These are phyloP conservation scores for Ctena decussata DNA, from an alignment of 2,888 invertebrate species.

Conservation along the genomic window DNA sequence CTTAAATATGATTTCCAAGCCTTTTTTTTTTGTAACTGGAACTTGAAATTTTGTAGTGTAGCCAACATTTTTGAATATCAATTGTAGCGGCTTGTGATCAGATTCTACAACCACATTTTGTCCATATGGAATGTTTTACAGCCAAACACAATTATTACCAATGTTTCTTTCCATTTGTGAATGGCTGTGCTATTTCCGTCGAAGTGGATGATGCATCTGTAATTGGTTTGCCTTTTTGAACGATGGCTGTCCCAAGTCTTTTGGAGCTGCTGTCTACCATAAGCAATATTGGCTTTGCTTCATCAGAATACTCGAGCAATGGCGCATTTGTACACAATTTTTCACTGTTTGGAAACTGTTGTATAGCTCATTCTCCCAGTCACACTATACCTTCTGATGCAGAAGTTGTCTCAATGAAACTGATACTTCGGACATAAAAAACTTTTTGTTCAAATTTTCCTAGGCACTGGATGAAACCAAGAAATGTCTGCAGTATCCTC, in stretches of 20 bases:
- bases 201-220: slow-evolving; percentile 39
- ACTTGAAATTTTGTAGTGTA: neutral
- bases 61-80: slow-evolving; percentile 25
- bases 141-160: slow-evolving; percentile 26
- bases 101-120: slow-evolving; percentile 23
- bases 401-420: slow-evolving; percentile 1
- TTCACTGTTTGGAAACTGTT: slow-evolving; percentile 65
- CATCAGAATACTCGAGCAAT: slow-evolving; percentile 52
- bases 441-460: slow-evolving; percentile 26
- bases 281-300: slow-evolving; percentile 26
- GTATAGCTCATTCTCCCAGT: slow-evolving; percentile 51
- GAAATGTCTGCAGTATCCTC: too few species aligned
- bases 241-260: slow-evolving; percentile 63
- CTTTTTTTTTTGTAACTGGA: slow-evolving; percentile 38
- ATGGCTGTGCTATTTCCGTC: slow-evolving; percentile 17
- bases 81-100: slow-evolving; percentile 35
- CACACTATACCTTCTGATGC: slow-evolving; percentile 27
- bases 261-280: slow-evolving; percentile 66
- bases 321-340: slow-evolving; percentile 47
- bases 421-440: slow-evolving; percentile 18
- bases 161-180: slow-evolving; percentile 34
- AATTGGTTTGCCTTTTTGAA: slow-evolving; percentile 54
- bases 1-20: slow-evolving; percentile 28
- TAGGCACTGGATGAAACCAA: slow-evolving; percentile 33
- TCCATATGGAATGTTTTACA: slow-evolving; percentile 37